Evolutionary conservation across 1,140 invertebrate genomes (phyloP).

Genomic region (Coelopa frigida): DNA sequence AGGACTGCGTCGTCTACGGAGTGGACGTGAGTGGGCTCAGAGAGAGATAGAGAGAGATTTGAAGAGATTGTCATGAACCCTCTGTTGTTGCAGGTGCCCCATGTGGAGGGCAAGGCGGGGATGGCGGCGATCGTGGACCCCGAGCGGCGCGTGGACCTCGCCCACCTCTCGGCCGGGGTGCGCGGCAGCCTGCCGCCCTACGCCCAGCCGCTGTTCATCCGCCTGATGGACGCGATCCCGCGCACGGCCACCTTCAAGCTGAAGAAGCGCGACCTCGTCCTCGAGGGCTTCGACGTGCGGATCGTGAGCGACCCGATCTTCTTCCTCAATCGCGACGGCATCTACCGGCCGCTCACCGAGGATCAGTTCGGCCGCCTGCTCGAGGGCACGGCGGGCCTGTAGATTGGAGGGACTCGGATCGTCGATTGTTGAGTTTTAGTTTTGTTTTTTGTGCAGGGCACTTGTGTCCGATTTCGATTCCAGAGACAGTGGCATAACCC

Average conservation of each 20-base stretch:
- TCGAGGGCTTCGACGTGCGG: slow-evolving; percentile 65
- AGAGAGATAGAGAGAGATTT: background rate
- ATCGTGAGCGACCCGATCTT: slow-evolving; percentile 64
- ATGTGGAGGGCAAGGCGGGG: slow-evolving; percentile 85
- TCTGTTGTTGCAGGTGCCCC: slow-evolving; percentile 55
- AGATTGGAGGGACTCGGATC: too few species aligned
- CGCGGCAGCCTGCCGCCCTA: slow-evolving; percentile 69
- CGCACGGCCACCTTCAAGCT: slow-evolving; percentile 89
- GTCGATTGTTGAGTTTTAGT: too few species aligned
- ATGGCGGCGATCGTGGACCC: slow-evolving; percentile 90
- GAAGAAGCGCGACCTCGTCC: slow-evolving; percentile 75
- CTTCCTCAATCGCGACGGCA: slow-evolving; percentile 60
- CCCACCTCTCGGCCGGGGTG: slow-evolving; percentile 55
- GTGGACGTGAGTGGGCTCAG: slow-evolving; percentile 61
- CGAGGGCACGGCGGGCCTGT: slow-evolving; percentile 54
- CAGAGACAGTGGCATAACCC: too few species aligned
- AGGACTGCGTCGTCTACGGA: slow-evolving; percentile 75
- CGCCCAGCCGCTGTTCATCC: slow-evolving; percentile 82
- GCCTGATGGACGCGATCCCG: slow-evolving; percentile 69
- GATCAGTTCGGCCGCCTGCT: slow-evolving; percentile 60
- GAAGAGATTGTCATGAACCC: too few species aligned
- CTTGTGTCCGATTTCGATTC: too few species aligned
- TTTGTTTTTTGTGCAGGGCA: too few species aligned
- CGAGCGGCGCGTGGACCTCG: slow-evolving; percentile 58
- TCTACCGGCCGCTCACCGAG: slow-evolving; percentile 59